Base-by-base conservation (phyloP, 2,888 invertebrate species). In the Xestia rhomboidea region DNA sequence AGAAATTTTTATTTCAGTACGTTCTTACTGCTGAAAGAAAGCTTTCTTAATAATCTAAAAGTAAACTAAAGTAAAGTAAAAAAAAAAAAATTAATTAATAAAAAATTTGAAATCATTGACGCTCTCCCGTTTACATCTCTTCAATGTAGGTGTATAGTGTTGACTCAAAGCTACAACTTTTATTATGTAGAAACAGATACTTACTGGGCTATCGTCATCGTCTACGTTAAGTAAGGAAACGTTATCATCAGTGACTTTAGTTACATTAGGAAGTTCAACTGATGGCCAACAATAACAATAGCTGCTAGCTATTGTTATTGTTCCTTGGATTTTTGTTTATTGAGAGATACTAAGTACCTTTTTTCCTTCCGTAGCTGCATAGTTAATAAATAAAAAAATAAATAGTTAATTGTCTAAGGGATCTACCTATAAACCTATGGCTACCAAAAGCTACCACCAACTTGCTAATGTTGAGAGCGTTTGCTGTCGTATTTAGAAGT, bases 171-270 rank as follows among this genome's bases (percentile, higher is more conserved):
- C 13, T 24, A 51, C 68, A 49, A 68, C 49, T 10, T 24, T 64
- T 27, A 79, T 54, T 72, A 51, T 57, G 34, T 27, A 60, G 57
- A 21, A 62, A 63, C 30, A 57, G 21, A 63, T 64, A 41, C 30
- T 57, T 64, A 41, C 30, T 57, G 38, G 6, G 44, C 3, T 27
- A 44, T 44, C 27, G 3, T 27, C 27, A 51, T 60, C 68, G 57
- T 64, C 82, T 75, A 80, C 64, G 44, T 76, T 44, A 0, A 21
- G 0, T 51, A 44, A 46, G 24, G 13, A 51, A 69, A 44, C 18
- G 41, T 75, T 82, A 68, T 6, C 8, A 21, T n/a, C 10, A 41
- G 49, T 41, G 1, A 13, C 18, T 51, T 34, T 34, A 44, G 10
- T 6, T 27, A 11, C 0, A 5, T 34, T 34, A 24, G 51, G 24